Evolutionary conservation across 2,797 vertebrate genomes (phyloP).

Genomic region (Channa striata): DNA sequence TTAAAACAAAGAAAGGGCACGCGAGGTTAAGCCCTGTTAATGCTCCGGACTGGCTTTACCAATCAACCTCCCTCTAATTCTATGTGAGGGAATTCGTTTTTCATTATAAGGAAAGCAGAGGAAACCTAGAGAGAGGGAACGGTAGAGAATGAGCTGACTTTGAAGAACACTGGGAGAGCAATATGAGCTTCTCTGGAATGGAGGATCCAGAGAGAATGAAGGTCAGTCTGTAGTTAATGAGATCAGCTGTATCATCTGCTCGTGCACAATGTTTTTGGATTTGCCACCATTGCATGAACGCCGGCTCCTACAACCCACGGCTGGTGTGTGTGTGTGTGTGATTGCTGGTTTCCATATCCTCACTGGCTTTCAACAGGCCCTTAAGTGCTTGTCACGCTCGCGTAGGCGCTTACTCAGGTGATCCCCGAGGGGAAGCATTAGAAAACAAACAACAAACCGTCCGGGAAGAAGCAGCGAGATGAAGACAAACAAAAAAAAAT

Average conservation of each 20-base stretch:
- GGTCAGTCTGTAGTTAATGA: conserved; percentile 41
- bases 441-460: conserved; percentile 53
- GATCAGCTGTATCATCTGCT: conserved; percentile 50
- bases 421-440: conserved; percentile 49
- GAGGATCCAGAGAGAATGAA: conserved; percentile 26
- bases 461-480: conserved; percentile 26
- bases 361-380: conserved; percentile 44
- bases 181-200: not conserved
- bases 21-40: conserved; percentile 50
- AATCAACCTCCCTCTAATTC: conserved; percentile 30
- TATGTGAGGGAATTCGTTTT: conserved; percentile 24
- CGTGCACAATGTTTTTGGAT: conserved; percentile 26
- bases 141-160: not conserved
- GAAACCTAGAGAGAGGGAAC: not conserved
- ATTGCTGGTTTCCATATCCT: conserved; percentile 49
- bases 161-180: not conserved
- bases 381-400: conserved; percentile 66
- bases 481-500: not conserved
- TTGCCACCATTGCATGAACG: conserved; percentile 23
- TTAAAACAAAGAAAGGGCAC: conserved; percentile 44
- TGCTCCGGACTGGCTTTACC: conserved; percentile 25
- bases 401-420: conserved; percentile 55
- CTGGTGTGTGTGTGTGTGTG: conserved; percentile 10
- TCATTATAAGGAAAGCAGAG: conserved; percentile 26
- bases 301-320: not conserved